Evolutionary conservation across 2,888 invertebrate genomes (phyloP), one percentile per base, ranked within the genome.

Genomic region (Caenorhabditis imperialis): DNA sequence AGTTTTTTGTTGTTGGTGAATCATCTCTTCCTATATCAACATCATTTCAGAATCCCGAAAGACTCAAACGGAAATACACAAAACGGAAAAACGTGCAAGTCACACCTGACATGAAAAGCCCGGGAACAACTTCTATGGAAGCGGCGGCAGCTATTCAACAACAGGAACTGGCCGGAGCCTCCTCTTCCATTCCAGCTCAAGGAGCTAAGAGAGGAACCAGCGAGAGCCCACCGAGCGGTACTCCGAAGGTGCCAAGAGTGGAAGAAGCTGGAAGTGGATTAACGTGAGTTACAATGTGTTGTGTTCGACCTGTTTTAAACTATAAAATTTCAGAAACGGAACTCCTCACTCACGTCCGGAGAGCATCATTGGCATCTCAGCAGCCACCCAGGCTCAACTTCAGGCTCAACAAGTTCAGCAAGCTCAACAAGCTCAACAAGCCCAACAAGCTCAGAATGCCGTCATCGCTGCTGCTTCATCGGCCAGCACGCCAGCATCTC

Each of bases 31-130:
- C 6, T 3, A 50, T n/a, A 50, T 25, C 33, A n/a, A 20, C 6
- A 8, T 23, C 20, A 7, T 35, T 25, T 25, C 57, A 42, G 30
- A 35, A 37, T 7, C 61, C 55, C 16, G 63, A 63, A 30, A 65
- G 62, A 6, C 55, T 53, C 16, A 74, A 74, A 20, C 55, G 74
- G 10, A 74, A 74, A 38, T 74, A 74, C 51, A 74, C 67, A 2
- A 74, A 67, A 20, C 47, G 74, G 18, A 73, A 67, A 33, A 62
- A 16, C 37, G 50, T 67, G 63, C 23, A 23, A n/a, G n/a, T 48
- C 5, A 7, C 42, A 18, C 20, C 62, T 8, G 54, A 54, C 37
- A 65, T 62, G 67, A 73, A 73, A 37, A 67, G 67, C n/a, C 74
- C 74, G 5, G 74, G 74, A 30, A 53, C 54, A 3, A 33, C 67